Evolutionary conservation across 2,888 invertebrate species (phyloP).

Genomic region (Syrphus vitripennis): DNA sequence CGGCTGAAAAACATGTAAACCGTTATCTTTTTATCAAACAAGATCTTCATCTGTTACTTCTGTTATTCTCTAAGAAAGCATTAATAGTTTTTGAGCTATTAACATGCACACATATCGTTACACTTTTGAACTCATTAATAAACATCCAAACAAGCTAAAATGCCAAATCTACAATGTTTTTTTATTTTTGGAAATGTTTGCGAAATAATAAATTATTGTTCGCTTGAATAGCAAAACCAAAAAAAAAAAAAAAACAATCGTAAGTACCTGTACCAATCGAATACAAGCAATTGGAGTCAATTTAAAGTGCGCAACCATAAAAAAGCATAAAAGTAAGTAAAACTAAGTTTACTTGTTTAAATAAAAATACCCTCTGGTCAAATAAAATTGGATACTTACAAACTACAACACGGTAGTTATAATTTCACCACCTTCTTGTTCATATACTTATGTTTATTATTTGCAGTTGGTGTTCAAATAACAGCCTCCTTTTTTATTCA

Average conservation of each 20-base stretch:
- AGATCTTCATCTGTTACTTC: no score
- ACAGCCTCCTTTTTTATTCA: conserved; percentile 8
- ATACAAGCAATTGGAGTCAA: not conserved
- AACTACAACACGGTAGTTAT: conserved; percentile 8
- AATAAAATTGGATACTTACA: conserved; percentile 2
- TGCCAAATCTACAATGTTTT: not conserved
- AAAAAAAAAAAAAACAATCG: not conserved
- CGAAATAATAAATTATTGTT: conserved; percentile 1
- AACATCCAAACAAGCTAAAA: not conserved
- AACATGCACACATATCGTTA: no score
- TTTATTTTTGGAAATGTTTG: not conserved
- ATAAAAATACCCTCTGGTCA: conserved; percentile 5
- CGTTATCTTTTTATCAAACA: no score
- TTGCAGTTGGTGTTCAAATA: not conserved
- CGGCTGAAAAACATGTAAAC: no score
- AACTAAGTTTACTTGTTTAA: not conserved
- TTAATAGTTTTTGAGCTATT: no score
- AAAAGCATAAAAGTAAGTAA: not conserved
- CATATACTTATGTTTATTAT: conserved; percentile 6
- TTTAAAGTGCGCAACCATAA: not conserved
- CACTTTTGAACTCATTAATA: no score
- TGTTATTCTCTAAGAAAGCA: no score
- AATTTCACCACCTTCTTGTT: conserved; percentile 20
- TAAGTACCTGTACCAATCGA: not conserved
- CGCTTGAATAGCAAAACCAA: not conserved